Evolutionary conservation across 2,113 vertebrate genomes (phyloP).

Genomic region (Catharus fuscescens): DNA sequence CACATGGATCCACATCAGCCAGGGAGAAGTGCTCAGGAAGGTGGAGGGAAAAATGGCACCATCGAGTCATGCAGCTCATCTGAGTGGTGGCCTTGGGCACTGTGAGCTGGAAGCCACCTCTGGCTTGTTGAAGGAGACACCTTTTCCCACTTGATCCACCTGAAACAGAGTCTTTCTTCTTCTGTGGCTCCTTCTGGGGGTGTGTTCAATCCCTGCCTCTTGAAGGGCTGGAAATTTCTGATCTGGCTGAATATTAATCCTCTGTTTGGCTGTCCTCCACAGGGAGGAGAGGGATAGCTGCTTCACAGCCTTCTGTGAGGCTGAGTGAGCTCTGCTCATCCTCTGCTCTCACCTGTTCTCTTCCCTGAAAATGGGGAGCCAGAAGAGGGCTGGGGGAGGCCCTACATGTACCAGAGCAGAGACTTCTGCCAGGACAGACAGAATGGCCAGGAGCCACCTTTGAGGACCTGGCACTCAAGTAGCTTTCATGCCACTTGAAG

Average conservation of each 20-base stretch:
- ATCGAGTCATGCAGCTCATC: fast-evolving
- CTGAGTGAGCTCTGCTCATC: not conserved
- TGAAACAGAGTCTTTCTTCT: not conserved
- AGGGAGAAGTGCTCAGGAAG: not conserved
- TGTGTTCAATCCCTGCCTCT: not conserved
- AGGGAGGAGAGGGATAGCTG: not conserved
- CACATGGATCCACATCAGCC: not conserved
- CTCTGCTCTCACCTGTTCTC: not conserved
- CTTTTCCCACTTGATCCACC: not conserved
- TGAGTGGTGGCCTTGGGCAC: not conserved
- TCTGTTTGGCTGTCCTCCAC: not conserved
- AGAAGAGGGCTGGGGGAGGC: not conserved
- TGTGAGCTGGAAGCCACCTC: not conserved
- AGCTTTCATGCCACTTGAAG: not conserved
- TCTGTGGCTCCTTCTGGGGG: not conserved
- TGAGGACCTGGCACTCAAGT: not conserved
- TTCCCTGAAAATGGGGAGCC: not conserved
- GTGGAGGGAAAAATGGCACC: not conserved
- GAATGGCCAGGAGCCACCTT: not conserved
- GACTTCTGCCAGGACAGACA: not conserved
- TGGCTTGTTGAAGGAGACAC: not conserved
- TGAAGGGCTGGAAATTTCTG: not conserved
- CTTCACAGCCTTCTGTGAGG: not conserved
- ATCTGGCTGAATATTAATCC: not conserved
- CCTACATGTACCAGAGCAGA: not conserved